phyloP scores from a whole-genome alignment of 2,888 invertebrate genomes.

The Limenitis arthemis region DNA sequence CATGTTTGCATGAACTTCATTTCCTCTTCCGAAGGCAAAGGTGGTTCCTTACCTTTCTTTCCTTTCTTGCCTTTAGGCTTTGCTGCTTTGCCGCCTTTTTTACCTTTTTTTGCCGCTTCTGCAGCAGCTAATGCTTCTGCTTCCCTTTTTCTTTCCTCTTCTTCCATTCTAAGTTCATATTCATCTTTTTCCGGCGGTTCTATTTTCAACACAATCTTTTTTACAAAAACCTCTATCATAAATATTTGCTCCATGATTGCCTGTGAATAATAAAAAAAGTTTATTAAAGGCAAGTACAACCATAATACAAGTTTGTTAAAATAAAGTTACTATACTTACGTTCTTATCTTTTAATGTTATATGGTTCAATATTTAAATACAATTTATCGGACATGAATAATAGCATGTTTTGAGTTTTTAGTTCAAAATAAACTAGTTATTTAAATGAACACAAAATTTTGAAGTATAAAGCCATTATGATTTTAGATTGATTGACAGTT shows the following conservation, averaged over 20 bases:
- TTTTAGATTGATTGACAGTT: background rate
- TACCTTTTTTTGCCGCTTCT: slow-evolving; percentile 41
- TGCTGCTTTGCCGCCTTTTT: slow-evolving; percentile 25
- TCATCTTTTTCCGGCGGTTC: slow-evolving; percentile 61
- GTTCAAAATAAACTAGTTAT: background rate
- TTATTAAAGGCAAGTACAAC: background rate
- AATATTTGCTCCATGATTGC: slow-evolving; percentile 62
- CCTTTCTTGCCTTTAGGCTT: slow-evolving; percentile 35
- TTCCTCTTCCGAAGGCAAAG: slow-evolving; percentile 60
- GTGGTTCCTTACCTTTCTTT: slow-evolving; percentile 55
- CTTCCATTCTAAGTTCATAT: slow-evolving; percentile 54
- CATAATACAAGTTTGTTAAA: background rate
- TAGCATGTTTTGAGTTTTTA: slow-evolving; percentile 9
- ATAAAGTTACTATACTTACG: background rate
- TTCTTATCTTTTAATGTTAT: slow-evolving; percentile 11
- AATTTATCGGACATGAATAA: slow-evolving; percentile 1
- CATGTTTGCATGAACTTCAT: slow-evolving; percentile 63
- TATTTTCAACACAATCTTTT: slow-evolving; percentile 55
- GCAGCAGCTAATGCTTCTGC: slow-evolving; percentile 48
- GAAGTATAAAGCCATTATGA: slow-evolving; percentile 11
- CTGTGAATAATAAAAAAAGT: background rate
- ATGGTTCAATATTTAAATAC: background rate
- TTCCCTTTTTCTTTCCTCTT: slow-evolving; percentile 48
- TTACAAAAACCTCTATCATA: slow-evolving; percentile 63
- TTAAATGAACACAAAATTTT: slow-evolving; percentile 7